Evolutionary conservation across 1,140 invertebrate genomes (phyloP), one percentile per base, ranked within the genome.

Genomic region (Micrasema minimum): DNA sequence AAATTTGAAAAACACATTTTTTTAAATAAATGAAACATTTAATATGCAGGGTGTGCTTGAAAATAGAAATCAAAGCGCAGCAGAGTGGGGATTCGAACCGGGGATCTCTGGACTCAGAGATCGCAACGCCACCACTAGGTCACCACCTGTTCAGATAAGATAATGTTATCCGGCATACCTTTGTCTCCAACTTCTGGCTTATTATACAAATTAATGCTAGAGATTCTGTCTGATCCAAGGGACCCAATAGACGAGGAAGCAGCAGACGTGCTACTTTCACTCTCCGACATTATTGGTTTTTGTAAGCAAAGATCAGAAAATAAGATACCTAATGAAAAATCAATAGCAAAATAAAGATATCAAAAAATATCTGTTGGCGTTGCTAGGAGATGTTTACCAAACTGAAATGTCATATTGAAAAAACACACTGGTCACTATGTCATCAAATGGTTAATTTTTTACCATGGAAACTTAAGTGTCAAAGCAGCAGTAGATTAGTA

Each of bases 181-280:
- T 66, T 66, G 3, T 66, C 48, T 66, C 50, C 64, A 38, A 14
- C 5, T 35, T 51, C 45, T 31, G 26, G 16, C 18, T 51, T 66
- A 22, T 50, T 66, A 9, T 66, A n/a, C 18, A 66, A 66, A 37
- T 51, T 46, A 10, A 66, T 9, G 23, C 59, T 64, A 35, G 59
- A 16, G n/a, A 64, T 23, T 41, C 55, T 51, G 7, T 48, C 45
- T n/a, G 57, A 70, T 9, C 41, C 61, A 4, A 59, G 11, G 11
- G 55, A 59, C 26, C 26, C 26, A 4, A 31, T 4, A 31, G 26
- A 31, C 2, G 26, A 31, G 26, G 26, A 31, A 31, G 26, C n/a
- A 4, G n/a, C 31, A 4, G 53, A 57, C 1, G 23, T 18, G 11
- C 37, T 22, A 38, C 37, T 38, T 22, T 59, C 55, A 41, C 16